Evolutionary conservation across 2,797 vertebrate species (phyloP).

Genomic region (Neosalanx taihuensis): DNA sequence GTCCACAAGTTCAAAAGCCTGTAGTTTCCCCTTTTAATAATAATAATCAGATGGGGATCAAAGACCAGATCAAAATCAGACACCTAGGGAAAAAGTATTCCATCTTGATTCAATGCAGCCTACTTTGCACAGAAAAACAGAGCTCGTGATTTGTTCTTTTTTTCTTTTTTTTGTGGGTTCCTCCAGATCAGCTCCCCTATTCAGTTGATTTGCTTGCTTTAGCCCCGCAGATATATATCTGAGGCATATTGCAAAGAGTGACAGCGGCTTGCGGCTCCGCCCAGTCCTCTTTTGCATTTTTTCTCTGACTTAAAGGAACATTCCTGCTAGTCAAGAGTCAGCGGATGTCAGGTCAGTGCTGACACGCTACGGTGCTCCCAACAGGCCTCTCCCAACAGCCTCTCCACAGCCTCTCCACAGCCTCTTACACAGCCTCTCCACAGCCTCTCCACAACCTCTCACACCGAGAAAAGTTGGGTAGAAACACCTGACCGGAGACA

Average conservation of each 20-base stretch:
- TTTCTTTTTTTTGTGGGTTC: neutral
- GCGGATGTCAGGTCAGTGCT: conserved; percentile 60
- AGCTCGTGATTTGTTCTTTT: conserved; percentile 1
- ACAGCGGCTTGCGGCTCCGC: conserved; percentile 64
- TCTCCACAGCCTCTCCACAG: neutral
- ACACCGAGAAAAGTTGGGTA: conserved; percentile 10
- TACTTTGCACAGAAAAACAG: conserved; percentile 9
- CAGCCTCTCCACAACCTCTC: neutral
- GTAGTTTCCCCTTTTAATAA: conserved; percentile 60
- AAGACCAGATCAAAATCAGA: conserved; percentile 34
- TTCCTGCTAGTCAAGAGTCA: conserved; percentile 63
- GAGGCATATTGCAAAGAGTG: conserved; percentile 50
- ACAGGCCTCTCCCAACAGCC: neutral
- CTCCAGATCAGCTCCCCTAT: conserved; percentile 13
- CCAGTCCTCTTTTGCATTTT: conserved; percentile 53
- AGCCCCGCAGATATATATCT: conserved; percentile 48
- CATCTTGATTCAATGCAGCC: conserved; percentile 6
- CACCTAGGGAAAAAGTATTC: conserved; percentile 38
- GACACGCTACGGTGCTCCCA: conserved; percentile 27
- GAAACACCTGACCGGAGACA: neutral
- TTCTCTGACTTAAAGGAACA: conserved; percentile 72
- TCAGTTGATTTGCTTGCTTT: conserved; percentile 26
- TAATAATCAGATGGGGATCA: conserved; percentile 52
- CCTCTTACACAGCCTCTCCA: conserved; percentile 4
- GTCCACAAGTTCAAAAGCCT: conserved; percentile 43